Evolutionary conservation across 2,113 vertebrate genomes (phyloP).

Genomic region (Pagrus major): DNA sequence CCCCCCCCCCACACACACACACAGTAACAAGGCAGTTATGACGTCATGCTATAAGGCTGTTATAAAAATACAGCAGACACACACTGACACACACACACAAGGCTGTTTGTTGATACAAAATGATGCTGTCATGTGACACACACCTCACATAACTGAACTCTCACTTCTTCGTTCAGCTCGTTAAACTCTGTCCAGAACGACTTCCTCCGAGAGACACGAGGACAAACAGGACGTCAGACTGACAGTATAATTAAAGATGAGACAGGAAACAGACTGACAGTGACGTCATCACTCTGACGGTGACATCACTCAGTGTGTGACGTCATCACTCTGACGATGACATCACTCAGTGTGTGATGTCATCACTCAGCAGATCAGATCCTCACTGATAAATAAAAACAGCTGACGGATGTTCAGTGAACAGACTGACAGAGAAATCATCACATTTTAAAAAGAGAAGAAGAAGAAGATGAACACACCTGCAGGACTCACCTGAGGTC

Average conservation of each 20-base stretch:
- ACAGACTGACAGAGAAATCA: not conserved
- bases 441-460: not conserved
- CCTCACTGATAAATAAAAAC: not conserved
- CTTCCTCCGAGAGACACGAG: too few species aligned
- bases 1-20: constrained; percentile 34
- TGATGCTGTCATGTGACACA: not conserved
- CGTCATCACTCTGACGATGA: too few species aligned
- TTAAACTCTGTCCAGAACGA: too few species aligned
- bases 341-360: too few species aligned
- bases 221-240: not conserved
- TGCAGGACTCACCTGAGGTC: not conserved
- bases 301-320: too few species aligned
- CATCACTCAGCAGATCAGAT: too few species aligned
- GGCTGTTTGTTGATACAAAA: not conserved
- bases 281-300: too few species aligned
- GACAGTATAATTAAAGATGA: too few species aligned
- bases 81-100: not conserved
- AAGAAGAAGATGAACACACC: not conserved
- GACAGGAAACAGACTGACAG: too few species aligned
- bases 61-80: constrained; percentile 66
- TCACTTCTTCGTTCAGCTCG: too few species aligned
- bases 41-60: constrained; percentile 91
- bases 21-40: constrained; percentile 87
- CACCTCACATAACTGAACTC: not conserved
- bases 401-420: too few species aligned